These are phyloP conservation scores for Tridacna crocea DNA, from an alignment of 2,888 invertebrate species.

Conservation along the genomic window DNA sequence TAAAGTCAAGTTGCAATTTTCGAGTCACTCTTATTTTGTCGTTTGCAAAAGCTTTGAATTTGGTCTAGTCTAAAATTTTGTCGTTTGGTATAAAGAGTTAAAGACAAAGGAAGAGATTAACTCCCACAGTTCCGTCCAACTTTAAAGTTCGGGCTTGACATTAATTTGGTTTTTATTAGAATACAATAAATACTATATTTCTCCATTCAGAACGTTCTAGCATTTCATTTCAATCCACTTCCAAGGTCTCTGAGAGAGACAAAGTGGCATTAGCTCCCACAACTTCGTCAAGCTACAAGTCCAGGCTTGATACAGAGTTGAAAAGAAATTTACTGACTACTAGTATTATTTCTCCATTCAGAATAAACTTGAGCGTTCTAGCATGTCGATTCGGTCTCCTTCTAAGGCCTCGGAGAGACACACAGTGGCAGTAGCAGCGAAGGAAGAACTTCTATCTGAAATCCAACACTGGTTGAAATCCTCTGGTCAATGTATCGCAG, in stretches of 20 bases:
- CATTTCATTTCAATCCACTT: too few species aligned
- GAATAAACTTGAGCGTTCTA: background rate
- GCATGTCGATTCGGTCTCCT: slow-evolving; percentile 34
- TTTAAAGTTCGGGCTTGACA: too few species aligned
- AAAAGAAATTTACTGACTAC: background rate
- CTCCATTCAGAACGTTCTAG: too few species aligned
- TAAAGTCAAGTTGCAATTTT: too few species aligned
- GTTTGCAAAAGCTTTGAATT: too few species aligned
- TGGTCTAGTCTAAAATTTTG: too few species aligned
- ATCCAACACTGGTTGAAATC: slow-evolving; percentile 55
- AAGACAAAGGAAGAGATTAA: too few species aligned
- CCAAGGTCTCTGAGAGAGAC: background rate
- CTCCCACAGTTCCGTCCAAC: too few species aligned
- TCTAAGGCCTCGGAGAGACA: slow-evolving; percentile 42
- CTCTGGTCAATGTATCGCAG: slow-evolving; percentile 35
- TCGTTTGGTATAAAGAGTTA: too few species aligned
- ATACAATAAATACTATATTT: too few species aligned
- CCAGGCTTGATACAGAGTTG: background rate
- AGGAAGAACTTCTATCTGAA: slow-evolving; percentile 45
- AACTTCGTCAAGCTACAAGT: background rate
- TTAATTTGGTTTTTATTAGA: too few species aligned
- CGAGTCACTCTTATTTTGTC: too few species aligned
- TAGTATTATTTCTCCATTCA: background rate
- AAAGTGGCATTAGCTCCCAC: background rate
- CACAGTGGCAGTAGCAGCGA: slow-evolving; percentile 28